Conservation (phyloP, 2,797 vertebrate species). For the Onychomys torridus region DNA sequence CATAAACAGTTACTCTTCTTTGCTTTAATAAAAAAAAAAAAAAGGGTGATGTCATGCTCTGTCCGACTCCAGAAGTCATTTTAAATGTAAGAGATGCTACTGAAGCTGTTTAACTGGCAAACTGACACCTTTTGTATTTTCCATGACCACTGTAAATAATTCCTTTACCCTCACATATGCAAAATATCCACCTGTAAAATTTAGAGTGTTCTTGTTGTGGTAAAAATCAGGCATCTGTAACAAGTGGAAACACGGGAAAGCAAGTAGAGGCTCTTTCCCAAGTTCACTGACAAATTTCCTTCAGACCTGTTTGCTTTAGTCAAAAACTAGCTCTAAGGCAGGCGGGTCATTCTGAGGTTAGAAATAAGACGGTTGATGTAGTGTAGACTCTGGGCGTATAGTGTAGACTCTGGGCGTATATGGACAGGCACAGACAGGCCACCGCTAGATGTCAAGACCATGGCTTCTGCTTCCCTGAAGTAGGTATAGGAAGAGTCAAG, state of each 20-base stretch:
- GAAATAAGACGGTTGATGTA: background rate
- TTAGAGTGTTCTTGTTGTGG: background rate
- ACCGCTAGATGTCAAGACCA: background rate
- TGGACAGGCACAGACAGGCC: rapidly evolving
- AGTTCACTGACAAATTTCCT: background rate
- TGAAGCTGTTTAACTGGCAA: background rate
- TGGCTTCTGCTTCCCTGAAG: background rate
- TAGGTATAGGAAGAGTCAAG: background rate
- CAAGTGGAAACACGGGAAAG: background rate
- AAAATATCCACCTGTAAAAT: background rate
- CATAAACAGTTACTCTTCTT: slow-evolving; percentile 7
- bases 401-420: background rate
- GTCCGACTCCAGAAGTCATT: background rate
- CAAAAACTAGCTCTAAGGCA: background rate
- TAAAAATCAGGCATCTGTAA: background rate
- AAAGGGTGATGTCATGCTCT: background rate
- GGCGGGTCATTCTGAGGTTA: background rate
- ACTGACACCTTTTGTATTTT: background rate
- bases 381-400: background rate
- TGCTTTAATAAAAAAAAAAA: background rate
- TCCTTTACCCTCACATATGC: background rate
- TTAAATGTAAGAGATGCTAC: background rate
- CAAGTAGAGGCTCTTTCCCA: rapidly evolving
- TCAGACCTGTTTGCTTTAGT: background rate
- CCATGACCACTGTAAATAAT: background rate